Base-by-base conservation (phyloP, 2,113 vertebrate genomes). In the Alectura lathami region DNA sequence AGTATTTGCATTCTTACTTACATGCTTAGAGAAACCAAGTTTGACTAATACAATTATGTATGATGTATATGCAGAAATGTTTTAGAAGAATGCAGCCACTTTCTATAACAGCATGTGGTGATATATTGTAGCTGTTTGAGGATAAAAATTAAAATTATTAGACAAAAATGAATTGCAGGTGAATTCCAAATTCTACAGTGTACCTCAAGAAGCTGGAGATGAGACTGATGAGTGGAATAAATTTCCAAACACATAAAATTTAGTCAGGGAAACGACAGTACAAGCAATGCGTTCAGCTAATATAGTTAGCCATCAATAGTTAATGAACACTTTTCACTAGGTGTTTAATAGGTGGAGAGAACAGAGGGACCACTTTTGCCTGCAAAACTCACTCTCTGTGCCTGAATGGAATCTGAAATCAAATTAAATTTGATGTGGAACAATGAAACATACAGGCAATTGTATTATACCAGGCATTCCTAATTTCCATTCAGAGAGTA, bases 381-480 rank as follows among this genome's bases (percentile, higher is more conserved):
- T 66, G 38, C n/a, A 36, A 69, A 73, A 7, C 5, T 84, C 54
- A 51, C 16, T 40, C 62, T 48, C 68, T 15, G 20, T 64, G 23
- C 23, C 12, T 51, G n/a, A 85, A 32, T 11, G 3, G 0, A 63
- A 56, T 76, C 30, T 60, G n/a, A 79, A 91, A 67, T 64, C 12
- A 72, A 79, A 76, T 11, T 64, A 30, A 38, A 22, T 96, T 96
- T 96, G 70, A 93, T 96, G 86, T 95, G 77, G 77, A 95, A 57
- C 86, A 88, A 86, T 95, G 91, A 92, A 95, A 96, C 95, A 91
- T 93, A 92, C 93, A 95, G 95, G 92, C 93, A 94, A 96, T 92
- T 91, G 91, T 73, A 69, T 79, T 50, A 74, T 67, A 73, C 16
- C 5, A 36, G 77, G 32, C 47, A 90, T 75, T 62, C 74, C 77